Conservation (phyloP, 2,113 vertebrate genomes). For the Lichenostomus cassidix region DNA sequence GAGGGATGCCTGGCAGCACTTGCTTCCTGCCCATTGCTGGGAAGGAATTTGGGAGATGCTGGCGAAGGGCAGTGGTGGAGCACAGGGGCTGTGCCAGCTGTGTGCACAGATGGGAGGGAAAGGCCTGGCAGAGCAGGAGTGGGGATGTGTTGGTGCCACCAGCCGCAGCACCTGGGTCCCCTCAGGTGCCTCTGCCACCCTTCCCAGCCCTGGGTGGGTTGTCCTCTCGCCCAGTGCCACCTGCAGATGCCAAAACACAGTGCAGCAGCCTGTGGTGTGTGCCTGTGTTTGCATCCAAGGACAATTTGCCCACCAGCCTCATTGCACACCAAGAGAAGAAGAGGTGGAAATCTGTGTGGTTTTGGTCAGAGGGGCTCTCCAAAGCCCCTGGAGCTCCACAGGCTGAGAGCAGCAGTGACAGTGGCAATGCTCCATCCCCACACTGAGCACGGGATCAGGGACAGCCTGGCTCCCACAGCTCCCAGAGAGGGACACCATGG, state of each 20-base stretch:
- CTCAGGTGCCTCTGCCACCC: neutral
- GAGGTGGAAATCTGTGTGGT: accelerated
- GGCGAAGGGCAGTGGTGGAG: accelerated
- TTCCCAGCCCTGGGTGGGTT: accelerated
- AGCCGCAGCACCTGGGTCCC: accelerated
- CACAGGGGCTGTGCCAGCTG: neutral
- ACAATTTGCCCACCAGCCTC: accelerated
- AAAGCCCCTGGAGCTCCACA: neutral
- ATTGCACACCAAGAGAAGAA: neutral
- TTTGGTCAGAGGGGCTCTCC: too few species aligned
- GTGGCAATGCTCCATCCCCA: accelerated
- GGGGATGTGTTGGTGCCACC: neutral
- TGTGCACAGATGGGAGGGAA: accelerated
- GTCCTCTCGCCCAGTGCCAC: accelerated
- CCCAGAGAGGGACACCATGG: accelerated
- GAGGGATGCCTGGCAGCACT: neutral
- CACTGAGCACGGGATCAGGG: accelerated
- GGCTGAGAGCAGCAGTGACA: accelerated
- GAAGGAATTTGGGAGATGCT: accelerated
- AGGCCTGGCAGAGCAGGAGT: neutral
- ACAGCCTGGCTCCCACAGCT: accelerated
- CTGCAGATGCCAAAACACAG: neutral
- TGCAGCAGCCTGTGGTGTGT: accelerated
- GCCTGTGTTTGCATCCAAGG: neutral
- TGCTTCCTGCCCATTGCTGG: accelerated